Evolutionary conservation across 2,113 vertebrate species (phyloP).

Genomic region (Actenoides lindsayi): DNA sequence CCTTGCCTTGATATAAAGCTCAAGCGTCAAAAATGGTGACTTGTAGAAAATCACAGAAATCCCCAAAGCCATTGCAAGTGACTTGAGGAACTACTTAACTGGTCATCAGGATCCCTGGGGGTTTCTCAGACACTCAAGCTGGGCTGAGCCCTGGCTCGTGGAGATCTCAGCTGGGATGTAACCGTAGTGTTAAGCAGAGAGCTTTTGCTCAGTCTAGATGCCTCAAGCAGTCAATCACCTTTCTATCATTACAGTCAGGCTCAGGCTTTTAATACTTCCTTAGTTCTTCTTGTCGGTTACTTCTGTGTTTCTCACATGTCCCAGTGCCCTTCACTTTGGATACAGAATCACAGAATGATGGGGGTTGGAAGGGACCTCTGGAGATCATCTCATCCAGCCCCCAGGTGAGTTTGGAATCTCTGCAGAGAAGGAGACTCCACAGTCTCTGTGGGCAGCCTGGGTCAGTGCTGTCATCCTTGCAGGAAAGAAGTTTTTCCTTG

Average conservation of each 20-base stretch:
- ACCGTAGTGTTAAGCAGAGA: background rate
- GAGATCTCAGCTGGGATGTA: background rate
- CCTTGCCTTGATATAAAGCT: background rate
- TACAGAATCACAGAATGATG: background rate
- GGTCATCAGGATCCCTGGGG: background rate
- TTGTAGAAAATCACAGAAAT: background rate
- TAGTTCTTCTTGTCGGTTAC: background rate
- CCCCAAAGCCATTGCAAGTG: background rate
- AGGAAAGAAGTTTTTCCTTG: background rate
- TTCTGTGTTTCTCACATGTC: background rate
- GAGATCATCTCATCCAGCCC: background rate
- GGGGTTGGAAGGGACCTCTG: background rate
- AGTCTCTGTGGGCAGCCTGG: background rate
- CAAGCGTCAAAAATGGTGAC: background rate
- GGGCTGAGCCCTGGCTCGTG: background rate
- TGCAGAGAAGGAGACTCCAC: background rate
- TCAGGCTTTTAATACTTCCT: background rate
- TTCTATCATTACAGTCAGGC: background rate
- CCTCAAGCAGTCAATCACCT: background rate
- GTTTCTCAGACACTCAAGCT: background rate
- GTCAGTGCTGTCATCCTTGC: background rate
- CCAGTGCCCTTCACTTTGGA: background rate
- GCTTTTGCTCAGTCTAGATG: background rate
- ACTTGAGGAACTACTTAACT: background rate
- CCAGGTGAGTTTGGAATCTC: background rate